Conservation (phyloP, 2,888 invertebrate genomes). For the Himalopsyche anomala region DNA sequence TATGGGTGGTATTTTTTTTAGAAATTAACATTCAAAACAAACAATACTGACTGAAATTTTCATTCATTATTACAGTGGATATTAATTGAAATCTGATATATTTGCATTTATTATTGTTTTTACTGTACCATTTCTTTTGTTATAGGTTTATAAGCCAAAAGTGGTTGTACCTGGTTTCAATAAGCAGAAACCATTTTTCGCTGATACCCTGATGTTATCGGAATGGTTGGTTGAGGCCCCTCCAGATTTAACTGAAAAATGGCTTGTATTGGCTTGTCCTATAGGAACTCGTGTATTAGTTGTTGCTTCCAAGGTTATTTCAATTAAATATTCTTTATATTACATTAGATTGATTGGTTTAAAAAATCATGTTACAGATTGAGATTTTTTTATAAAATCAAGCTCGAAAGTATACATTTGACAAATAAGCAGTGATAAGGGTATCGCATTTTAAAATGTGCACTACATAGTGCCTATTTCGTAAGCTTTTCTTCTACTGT, state of each 20-base stretch:
- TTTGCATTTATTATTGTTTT: too few relatives aligned
- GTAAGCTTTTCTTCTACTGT: too few relatives aligned
- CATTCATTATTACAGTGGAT: too few relatives aligned
- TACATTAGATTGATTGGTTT: too few relatives aligned
- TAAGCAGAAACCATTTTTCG: slow-evolving; percentile 69
- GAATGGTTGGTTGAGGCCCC: slow-evolving; percentile 96
- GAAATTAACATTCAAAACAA: too few relatives aligned
- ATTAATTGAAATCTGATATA: too few relatives aligned
- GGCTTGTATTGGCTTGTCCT: slow-evolving; percentile 89
- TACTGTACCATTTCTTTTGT: slow-evolving; percentile 55
- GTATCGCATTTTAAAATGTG: too few relatives aligned
- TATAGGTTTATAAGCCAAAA: slow-evolving; percentile 72
- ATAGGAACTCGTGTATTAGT: slow-evolving; percentile 89
- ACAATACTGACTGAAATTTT: too few relatives aligned
- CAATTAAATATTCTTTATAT: not conserved
- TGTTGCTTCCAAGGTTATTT: slow-evolving; percentile 81
- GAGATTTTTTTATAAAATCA: too few relatives aligned
- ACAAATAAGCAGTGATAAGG: too few relatives aligned
- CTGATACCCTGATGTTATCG: slow-evolving; percentile 86
- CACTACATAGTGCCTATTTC: too few relatives aligned
- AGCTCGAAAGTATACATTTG: not conserved
- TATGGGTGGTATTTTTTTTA: not conserved
- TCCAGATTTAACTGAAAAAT: slow-evolving; percentile 82
- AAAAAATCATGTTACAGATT: too few relatives aligned
- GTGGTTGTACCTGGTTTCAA: slow-evolving; percentile 75